These are phyloP conservation scores for Danionella dracula DNA, from an alignment of 2,797 vertebrate species.

Conservation along the genomic window DNA sequence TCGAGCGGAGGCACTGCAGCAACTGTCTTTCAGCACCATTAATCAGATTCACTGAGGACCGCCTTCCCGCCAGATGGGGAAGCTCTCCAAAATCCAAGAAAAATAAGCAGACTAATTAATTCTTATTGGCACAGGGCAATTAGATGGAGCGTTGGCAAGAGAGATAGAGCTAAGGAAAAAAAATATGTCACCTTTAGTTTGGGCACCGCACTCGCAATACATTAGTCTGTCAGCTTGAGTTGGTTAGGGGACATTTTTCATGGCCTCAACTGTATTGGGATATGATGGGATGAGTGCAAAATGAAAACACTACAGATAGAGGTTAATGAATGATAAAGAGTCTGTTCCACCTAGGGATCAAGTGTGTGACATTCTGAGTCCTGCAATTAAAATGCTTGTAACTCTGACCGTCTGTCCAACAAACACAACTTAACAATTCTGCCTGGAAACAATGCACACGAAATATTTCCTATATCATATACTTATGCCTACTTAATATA, in stretches of 20 bases:
- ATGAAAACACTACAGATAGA: conserved; percentile 59
- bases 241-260: conserved; percentile 67
- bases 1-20: conserved; percentile 73
- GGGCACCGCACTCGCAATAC: conserved; percentile 77
- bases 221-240: conserved; percentile 71
- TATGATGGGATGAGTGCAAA: conserved; percentile 58
- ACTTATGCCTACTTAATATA: too few relatives aligned
- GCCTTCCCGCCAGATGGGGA: conserved; percentile 96
- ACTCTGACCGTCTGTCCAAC: neutral
- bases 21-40: conserved; percentile 88
- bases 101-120: conserved; percentile 99
- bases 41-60: conserved; percentile 94
- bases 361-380: conserved; percentile 57
- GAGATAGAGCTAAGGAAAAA: conserved; percentile 67
- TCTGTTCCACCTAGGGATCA: conserved; percentile 59
- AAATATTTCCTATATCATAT: too few relatives aligned
- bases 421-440: neutral
- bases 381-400: conserved; percentile 50
- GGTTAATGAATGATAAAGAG: conserved; percentile 88
- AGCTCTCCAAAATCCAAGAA: conserved; percentile 87
- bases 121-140: conserved; percentile 98
- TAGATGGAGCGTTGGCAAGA: conserved; percentile 84
- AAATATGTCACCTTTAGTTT: conserved; percentile 88
- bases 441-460: too few relatives aligned
- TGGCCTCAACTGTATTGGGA: conserved; percentile 57